A percentile compares a stretch with the other conserved stretches of the same genome.
phyloP scores from a whole-genome alignment of 1,140 invertebrate genomes.

The Meteorus sp. region DNA sequence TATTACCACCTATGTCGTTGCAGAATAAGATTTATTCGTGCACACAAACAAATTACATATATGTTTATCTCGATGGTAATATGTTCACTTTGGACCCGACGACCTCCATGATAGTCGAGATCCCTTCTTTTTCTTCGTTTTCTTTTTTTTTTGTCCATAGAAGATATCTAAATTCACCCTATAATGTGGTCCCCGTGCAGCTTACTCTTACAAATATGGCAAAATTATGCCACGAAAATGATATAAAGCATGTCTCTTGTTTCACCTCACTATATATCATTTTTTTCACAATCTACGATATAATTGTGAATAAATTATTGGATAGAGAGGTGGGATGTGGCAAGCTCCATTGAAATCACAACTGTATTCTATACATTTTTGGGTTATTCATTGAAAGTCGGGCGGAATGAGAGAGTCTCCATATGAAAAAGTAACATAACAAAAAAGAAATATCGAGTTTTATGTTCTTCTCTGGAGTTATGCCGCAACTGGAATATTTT shows the following conservation, averaged over 20 bases:
- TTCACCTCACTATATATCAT: conserved; percentile 5
- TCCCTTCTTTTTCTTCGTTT: background rate
- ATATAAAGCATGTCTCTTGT: conserved; percentile 8
- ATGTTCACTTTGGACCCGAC: conserved; percentile 9
- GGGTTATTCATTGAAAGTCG: too few species aligned
- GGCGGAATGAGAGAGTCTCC: too few species aligned
- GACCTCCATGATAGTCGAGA: conserved; percentile 16
- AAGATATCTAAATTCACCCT: conserved; percentile 22
- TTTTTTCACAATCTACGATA: conserved; percentile 3
- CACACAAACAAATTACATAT: too few species aligned
- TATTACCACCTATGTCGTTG: background rate
- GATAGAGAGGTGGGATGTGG: too few species aligned
- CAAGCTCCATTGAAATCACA: too few species aligned
- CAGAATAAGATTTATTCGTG: too few species aligned
- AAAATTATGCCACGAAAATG: conserved; percentile 20
- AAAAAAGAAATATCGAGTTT: too few species aligned
- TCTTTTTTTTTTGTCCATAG: background rate
- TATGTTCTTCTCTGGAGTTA: too few species aligned
- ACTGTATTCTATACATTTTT: too few species aligned
- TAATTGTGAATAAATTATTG: too few species aligned
- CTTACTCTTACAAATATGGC: conserved; percentile 20
- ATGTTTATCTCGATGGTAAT: conserved; percentile 14
- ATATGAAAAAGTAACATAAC: too few species aligned
- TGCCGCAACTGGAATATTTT: too few species aligned
- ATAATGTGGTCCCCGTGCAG: conserved; percentile 4